These are phyloP conservation scores for Rhorus exstirpatorius DNA, from an alignment of 2,888 invertebrate species.

Conservation along the genomic window DNA sequence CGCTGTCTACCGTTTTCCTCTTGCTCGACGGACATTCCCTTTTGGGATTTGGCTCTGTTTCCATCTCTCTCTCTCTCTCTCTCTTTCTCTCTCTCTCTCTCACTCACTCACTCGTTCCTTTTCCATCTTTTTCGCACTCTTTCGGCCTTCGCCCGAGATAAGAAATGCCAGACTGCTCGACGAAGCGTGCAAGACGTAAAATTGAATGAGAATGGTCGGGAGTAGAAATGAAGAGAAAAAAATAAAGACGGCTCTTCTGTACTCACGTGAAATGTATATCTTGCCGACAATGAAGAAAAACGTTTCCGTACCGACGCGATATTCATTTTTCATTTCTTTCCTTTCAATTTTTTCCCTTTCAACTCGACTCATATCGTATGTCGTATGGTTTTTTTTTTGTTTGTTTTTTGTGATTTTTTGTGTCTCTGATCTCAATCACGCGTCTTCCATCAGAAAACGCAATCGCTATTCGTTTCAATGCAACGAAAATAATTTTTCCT, in stretches of 20 bases:
- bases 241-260: slow-evolving; percentile 10
- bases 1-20: slow-evolving; percentile 27
- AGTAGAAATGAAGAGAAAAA: slow-evolving; percentile 14
- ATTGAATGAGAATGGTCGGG: slow-evolving; percentile 62
- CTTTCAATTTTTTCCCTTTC: not conserved
- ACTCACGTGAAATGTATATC: slow-evolving; percentile 48
- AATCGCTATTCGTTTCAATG: not conserved
- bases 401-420: not conserved
- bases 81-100: slow-evolving; percentile 4
- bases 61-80: slow-evolving; percentile 11
- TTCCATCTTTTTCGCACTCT: slow-evolving; percentile 6
- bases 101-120: slow-evolving; percentile 15
- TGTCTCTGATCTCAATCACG: not conserved
- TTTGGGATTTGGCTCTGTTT: slow-evolving; percentile 49
- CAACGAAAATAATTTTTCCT: no score
- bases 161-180: slow-evolving; percentile 52
- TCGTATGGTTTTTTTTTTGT: not conserved
- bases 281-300: slow-evolving; percentile 46
- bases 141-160: slow-evolving; percentile 39
- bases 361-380: not conserved
- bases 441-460: not conserved
- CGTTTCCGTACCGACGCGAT: slow-evolving; percentile 11
- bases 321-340: slow-evolving; percentile 3
- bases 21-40: slow-evolving; percentile 22
- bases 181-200: slow-evolving; percentile 60